phyloP scores from a whole-genome alignment of 2,888 invertebrate genomes.

The Drosophila fulvimacula region DNA sequence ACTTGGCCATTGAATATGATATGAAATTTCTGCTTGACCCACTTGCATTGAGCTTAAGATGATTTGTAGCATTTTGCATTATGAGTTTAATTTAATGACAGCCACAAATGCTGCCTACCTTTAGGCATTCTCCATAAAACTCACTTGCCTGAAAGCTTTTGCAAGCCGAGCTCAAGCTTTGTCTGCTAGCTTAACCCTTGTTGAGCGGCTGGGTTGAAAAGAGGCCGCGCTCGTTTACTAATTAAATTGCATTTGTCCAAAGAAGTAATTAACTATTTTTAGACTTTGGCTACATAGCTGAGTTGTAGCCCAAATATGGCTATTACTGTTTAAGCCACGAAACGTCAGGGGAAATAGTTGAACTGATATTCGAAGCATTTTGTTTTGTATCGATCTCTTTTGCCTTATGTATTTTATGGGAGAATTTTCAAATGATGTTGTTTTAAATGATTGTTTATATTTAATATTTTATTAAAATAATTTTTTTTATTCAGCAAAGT shows the following conservation, averaged over 20 bases:
- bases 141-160: neutral
- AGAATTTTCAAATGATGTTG: neutral
- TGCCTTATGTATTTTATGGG: neutral
- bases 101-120: neutral
- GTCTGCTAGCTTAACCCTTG: neutral
- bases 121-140: neutral
- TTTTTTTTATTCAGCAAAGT: too few species aligned
- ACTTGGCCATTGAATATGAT: constrained; percentile 9
- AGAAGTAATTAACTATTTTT: constrained; percentile 7
- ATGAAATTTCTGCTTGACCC: constrained; percentile 36
- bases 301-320: neutral
- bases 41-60: constrained; percentile 27
- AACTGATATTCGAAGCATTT: constrained; percentile 5
- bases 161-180: neutral
- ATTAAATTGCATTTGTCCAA: neutral
- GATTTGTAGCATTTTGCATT: constrained; percentile 9
- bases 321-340: neutral
- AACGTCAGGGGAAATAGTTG: constrained; percentile 2
- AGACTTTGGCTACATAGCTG: constrained; percentile 1
- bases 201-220: neutral
- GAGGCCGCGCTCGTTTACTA: neutral
- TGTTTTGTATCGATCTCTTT: neutral
- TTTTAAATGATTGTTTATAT: neutral
- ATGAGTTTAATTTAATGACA: neutral
- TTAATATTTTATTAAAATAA: neutral